Conservation (phyloP, 1,140 invertebrate genomes). For the Drosophila ohnishii region DNA sequence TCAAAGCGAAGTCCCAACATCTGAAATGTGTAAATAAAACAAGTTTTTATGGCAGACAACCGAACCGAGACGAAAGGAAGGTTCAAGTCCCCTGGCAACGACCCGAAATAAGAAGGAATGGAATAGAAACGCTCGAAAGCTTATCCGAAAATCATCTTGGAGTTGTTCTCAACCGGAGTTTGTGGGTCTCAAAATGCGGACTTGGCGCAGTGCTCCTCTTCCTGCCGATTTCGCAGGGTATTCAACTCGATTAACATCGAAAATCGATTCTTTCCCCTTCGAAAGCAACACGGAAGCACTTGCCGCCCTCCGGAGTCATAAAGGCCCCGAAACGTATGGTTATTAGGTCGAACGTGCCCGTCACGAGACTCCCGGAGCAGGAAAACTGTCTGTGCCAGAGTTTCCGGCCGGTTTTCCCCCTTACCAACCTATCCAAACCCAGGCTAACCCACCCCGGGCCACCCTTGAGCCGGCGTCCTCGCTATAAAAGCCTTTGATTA, state of each 20-base stretch:
- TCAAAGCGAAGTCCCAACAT: slow-evolving; percentile 3
- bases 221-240: slow-evolving; percentile 49
- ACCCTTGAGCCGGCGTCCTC: slow-evolving; percentile 61
- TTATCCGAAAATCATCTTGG: slow-evolving; percentile 17
- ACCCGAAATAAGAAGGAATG: slow-evolving; percentile 1
- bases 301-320: slow-evolving; percentile 16
- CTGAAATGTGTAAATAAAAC: slow-evolving; percentile 29
- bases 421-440: slow-evolving; percentile 2
- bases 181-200: slow-evolving; percentile 3
- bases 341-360: slow-evolving; percentile 78
- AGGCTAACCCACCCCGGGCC: slow-evolving; percentile 3
- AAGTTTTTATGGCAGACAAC: slow-evolving; percentile 14
- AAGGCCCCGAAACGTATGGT: slow-evolving; percentile 35
- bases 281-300: slow-evolving; percentile 55
- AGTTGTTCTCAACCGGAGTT: slow-evolving; percentile 13
- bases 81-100: slow-evolving; percentile 1
- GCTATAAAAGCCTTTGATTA: slow-evolving; percentile 74
- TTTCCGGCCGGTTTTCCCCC: slow-evolving; percentile 52
- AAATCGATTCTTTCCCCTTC: slow-evolving; percentile 69
- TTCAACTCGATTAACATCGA: slow-evolving; percentile 75
- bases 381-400: slow-evolving; percentile 53
- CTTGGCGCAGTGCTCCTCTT: not conserved
- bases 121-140: slow-evolving; percentile 5
- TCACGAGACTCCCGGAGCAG: slow-evolving; percentile 48
- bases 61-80: not conserved